These are phyloP conservation scores for Genyomyrus donnyi DNA, from an alignment of 2,113 vertebrate species.

Conservation along the genomic window DNA sequence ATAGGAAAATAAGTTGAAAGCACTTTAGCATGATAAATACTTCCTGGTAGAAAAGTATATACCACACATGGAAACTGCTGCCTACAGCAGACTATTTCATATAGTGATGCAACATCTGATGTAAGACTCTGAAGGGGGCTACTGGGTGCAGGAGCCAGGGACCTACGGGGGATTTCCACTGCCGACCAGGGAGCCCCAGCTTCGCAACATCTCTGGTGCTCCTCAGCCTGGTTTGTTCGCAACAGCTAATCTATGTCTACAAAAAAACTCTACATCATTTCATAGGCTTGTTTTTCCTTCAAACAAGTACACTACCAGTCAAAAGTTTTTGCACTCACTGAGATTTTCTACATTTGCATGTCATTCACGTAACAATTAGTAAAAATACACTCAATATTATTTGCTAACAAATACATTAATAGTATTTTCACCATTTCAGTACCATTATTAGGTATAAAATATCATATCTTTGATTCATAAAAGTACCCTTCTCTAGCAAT, in stretches of 20 bases:
- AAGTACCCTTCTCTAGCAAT: no score
- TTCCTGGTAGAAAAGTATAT: not conserved
- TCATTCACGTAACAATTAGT: no score
- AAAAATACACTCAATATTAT: no score
- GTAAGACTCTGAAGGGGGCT: constrained; percentile 39
- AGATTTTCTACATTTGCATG: no score
- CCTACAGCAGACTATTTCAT: constrained; percentile 32
- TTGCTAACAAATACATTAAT: no score
- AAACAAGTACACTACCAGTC: no score
- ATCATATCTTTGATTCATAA: no score
- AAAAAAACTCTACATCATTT: not conserved
- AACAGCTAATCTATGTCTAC: not conserved
- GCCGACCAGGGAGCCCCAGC: constrained; percentile 24
- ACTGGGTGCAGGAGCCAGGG: constrained; percentile 40
- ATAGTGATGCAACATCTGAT: constrained; percentile 39
- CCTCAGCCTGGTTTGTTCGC: not conserved
- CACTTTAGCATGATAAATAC: not conserved
- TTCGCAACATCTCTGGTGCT: constrained; percentile 37
- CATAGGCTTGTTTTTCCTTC: not conserved
- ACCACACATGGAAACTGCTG: not conserved
- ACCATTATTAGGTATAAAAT: no score
- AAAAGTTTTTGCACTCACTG: no score
- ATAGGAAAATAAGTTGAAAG: not conserved
- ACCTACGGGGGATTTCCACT: constrained; percentile 24
- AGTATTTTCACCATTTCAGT: no score